These are phyloP conservation scores for Mastomys coucha DNA, from an alignment of 2,113 vertebrate species.

Conservation along the genomic window DNA sequence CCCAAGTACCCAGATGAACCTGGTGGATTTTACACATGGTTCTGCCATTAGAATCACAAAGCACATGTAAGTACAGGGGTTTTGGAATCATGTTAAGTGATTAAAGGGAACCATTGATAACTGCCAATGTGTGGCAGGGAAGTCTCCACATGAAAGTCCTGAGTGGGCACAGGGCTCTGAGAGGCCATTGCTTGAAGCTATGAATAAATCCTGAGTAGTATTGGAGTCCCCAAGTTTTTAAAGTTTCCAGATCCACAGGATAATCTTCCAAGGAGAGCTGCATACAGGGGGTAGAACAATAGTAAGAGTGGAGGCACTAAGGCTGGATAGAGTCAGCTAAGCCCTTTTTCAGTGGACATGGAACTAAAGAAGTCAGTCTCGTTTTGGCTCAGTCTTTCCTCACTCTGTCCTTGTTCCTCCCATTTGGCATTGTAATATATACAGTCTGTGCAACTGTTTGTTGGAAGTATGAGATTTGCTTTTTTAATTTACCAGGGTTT, in stretches of 20 bases:
- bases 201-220: not conserved
- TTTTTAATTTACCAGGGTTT: not conserved
- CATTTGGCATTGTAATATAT: not conserved
- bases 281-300: not conserved
- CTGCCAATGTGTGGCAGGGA: not conserved
- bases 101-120: not conserved
- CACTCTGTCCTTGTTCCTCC: not conserved
- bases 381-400: not conserved
- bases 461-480: not conserved
- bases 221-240: not conserved
- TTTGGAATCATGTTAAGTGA: too few relatives aligned
- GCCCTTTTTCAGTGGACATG: not conserved
- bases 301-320: not conserved
- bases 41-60: not conserved
- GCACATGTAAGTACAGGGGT: not conserved
- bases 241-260: not conserved
- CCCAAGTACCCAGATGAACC: not conserved
- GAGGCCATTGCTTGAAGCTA: not conserved
- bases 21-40: not conserved
- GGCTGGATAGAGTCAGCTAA: not conserved
- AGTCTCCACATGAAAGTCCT: not conserved
- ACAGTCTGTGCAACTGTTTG: not conserved
- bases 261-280: not conserved
- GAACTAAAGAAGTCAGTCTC: not conserved
- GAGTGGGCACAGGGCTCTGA: not conserved